These are phyloP conservation scores for Gasterosteus nipponicus DNA, from an alignment of 2,113 vertebrate genomes.

Conservation along the genomic window DNA sequence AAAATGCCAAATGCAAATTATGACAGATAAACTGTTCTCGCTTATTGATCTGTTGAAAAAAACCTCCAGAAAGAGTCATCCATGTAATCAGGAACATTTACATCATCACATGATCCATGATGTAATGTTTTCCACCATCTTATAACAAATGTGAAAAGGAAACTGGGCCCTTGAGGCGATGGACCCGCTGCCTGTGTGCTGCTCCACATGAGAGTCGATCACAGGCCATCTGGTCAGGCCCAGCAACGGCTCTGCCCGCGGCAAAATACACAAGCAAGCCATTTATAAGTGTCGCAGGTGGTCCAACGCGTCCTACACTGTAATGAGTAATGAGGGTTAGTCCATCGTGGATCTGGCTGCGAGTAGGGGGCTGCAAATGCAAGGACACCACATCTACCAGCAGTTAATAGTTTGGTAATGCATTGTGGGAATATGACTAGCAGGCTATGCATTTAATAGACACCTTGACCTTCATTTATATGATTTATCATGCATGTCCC, in stretches of 20 bases:
- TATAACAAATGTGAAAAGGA: conserved; percentile 35
- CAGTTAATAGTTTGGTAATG: conserved; percentile 49
- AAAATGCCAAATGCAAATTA: background rate
- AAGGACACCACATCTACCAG: conserved; percentile 66
- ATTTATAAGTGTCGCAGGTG: conserved; percentile 77
- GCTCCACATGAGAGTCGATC: conserved; percentile 63
- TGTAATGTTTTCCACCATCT: conserved; percentile 19
- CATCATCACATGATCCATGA: no score
- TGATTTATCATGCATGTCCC: conserved; percentile 53
- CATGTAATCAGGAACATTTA: no score
- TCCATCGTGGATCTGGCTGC: conserved; percentile 65
- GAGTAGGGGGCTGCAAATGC: conserved; percentile 51
- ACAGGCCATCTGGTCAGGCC: conserved; percentile 73
- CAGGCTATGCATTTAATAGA: conserved; percentile 57
- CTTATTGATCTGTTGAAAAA: background rate
- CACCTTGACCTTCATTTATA: conserved; percentile 57
- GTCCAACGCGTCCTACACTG: conserved; percentile 69
- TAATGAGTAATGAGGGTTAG: conserved; percentile 73
- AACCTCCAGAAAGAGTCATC: conserved; percentile 9
- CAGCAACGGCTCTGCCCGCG: conserved; percentile 56
- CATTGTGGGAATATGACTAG: conserved; percentile 51
- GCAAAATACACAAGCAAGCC: conserved; percentile 69
- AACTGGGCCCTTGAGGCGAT: conserved; percentile 50
- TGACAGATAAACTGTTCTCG: background rate
- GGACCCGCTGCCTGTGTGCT: conserved; percentile 49